These are phyloP conservation scores for Tipula unca DNA, from an alignment of 2,888 invertebrate genomes.

Conservation along the genomic window DNA sequence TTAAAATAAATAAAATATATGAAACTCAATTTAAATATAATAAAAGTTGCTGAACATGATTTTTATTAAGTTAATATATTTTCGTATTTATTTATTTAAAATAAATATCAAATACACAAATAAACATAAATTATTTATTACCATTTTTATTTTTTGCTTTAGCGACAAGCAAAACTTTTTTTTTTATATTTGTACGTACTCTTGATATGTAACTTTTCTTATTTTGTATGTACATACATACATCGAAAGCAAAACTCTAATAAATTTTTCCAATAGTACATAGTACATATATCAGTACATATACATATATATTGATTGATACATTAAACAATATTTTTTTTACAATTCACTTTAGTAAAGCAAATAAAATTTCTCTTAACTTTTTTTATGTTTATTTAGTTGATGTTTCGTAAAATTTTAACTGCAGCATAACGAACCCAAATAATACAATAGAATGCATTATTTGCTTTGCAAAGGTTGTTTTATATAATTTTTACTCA, in stretches of 20 bases:
- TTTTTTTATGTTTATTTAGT: not conserved
- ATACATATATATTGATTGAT: not conserved
- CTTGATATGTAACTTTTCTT: not conserved
- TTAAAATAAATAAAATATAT: not conserved
- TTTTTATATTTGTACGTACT: not conserved
- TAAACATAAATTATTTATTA: not conserved
- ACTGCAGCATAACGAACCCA: not conserved
- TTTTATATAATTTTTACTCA: not conserved
- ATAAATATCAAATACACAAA: not conserved
- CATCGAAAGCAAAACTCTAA: not conserved
- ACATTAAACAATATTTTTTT: not conserved
- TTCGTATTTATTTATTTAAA: not conserved
- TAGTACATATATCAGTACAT: not conserved
- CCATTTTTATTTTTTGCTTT: not conserved
- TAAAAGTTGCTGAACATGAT: not conserved
- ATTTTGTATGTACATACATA: too few species aligned
- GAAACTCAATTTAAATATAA: not conserved
- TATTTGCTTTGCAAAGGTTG: not conserved
- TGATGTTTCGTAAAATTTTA: not conserved
- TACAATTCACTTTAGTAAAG: not conserved
- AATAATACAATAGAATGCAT: not conserved
- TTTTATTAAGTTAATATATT: constrained; percentile 14
- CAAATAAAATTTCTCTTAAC: not conserved
- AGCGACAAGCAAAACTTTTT: not conserved
- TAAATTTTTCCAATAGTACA: not conserved